Percentiles rank a stretch among this genome's conserved stretches.
Conservation (phyloP, 2,888 invertebrate species). For the Sturmia bella region DNA sequence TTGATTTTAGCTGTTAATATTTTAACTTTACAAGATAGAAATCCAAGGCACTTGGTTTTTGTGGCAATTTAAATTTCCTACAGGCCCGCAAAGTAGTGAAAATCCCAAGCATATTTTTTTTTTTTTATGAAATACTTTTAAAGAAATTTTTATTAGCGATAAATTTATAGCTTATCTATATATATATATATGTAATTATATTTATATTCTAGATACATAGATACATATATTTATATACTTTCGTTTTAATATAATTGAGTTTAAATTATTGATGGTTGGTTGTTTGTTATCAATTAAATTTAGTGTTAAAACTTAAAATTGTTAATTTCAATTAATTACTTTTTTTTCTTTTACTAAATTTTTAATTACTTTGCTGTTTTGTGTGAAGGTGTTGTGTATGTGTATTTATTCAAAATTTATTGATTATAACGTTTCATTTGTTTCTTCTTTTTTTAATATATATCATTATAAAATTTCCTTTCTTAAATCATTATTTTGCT, state of each 20-base stretch:
- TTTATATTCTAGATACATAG: conserved; percentile 68
- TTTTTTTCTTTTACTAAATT: no score
- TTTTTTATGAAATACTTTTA: conserved; percentile 69
- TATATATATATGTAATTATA: conserved; percentile 51
- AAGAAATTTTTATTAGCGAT: conserved; percentile 70
- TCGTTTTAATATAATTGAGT: conserved; percentile 55
- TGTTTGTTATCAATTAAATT: conserved; percentile 45
- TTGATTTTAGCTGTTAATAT: no score
- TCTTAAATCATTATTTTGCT: conserved; percentile 26
- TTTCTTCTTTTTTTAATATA: conserved; percentile 9
- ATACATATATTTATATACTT: conserved; percentile 60
- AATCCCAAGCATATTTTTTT: conserved; percentile 8
- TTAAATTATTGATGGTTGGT: conserved; percentile 56
- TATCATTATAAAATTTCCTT: conserved; percentile 7
- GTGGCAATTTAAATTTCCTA: no score
- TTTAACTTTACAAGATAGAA: no score
- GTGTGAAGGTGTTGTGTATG: background rate
- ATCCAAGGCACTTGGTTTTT: no score
- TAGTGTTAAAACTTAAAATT: conserved; percentile 53
- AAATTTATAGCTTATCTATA: conserved; percentile 65
- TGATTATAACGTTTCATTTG: conserved; percentile 22
- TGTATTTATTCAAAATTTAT: conserved; percentile 32
- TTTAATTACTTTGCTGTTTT: conserved; percentile 30
- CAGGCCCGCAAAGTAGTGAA: background rate
- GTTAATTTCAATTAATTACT: conserved; percentile 46